Evolutionary conservation across 2,888 invertebrate species (phyloP).

Genomic region (Sminthurides aquaticus): DNA sequence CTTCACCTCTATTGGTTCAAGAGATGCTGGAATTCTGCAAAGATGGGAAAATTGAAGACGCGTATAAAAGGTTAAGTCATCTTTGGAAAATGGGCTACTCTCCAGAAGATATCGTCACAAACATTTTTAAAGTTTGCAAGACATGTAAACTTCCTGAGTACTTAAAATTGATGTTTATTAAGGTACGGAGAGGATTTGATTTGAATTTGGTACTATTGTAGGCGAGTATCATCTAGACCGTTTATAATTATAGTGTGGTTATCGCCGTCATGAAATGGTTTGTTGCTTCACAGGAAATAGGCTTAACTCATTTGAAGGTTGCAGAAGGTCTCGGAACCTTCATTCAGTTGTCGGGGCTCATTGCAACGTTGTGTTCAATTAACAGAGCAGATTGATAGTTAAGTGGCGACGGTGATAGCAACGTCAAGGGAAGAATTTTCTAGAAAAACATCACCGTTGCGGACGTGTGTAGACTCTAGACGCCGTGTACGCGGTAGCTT

Average conservation of each 20-base stretch:
- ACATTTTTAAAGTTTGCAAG: slow-evolving; percentile 89
- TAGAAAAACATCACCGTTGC: no score
- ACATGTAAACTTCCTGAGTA: slow-evolving; percentile 71
- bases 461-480: no score
- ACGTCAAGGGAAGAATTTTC: no score
- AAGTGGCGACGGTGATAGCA: no score
- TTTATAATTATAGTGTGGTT: no score
- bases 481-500: no score
- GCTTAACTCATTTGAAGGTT: slow-evolving; percentile 79
- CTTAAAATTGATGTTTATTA: slow-evolving; percentile 73
- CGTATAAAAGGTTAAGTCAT: slow-evolving; percentile 79
- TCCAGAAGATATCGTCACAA: slow-evolving; percentile 90
- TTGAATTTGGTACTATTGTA: no score
- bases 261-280: slow-evolving; percentile 7
- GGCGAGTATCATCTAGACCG: no score
- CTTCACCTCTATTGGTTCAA: slow-evolving; percentile 81
- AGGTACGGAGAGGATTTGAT: slow-evolving; percentile 50
- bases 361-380: slow-evolving; percentile 62
- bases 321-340: slow-evolving; percentile 80
- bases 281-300: slow-evolving; percentile 65
- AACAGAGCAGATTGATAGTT: slow-evolving; percentile 2
- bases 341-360: slow-evolving; percentile 81
- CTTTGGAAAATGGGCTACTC: slow-evolving; percentile 92
- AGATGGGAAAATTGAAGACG: slow-evolving; percentile 71
- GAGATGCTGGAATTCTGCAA: slow-evolving; percentile 81